A percentile compares a stretch with the other conserved stretches of the same genome.
phyloP scores from a whole-genome alignment of 2,113 vertebrate genomes.

The Alligator sinensis region DNA sequence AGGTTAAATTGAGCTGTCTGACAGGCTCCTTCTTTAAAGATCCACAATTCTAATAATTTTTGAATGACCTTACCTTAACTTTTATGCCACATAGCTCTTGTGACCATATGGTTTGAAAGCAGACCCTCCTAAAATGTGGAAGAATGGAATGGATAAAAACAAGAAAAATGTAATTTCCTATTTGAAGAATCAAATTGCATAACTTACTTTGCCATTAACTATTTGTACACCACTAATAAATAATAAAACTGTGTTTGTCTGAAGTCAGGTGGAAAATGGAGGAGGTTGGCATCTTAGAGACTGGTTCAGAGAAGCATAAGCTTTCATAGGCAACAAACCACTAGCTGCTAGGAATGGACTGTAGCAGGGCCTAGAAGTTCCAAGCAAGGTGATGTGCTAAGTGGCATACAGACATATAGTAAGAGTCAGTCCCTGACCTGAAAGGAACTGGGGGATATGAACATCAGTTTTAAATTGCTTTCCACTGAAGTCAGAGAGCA shows the following conservation, averaged over 20 bases:
- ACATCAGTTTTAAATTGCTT: background rate
- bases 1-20: constrained; percentile 55
- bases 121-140: constrained; percentile 23
- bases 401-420: background rate
- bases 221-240: background rate
- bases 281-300: too few species aligned
- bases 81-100: constrained; percentile 11
- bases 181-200: constrained; percentile 56
- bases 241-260: background rate
- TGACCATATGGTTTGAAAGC: background rate
- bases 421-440: background rate
- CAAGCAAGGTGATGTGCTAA: background rate
- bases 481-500: background rate
- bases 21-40: constrained; percentile 42
- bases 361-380: background rate
- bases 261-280: too few species aligned
- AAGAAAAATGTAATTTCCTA: constrained; percentile 21
- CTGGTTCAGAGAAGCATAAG: too few species aligned
- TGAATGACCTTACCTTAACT: constrained; percentile 6
- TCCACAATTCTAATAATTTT: constrained; percentile 24
- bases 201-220: background rate
- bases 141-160: constrained; percentile 24
- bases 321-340: too few species aligned
- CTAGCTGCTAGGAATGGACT: too few species aligned
- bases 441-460: background rate